phyloP scores from a whole-genome alignment of 2,888 invertebrate genomes.

The Plagiodera versicolora region DNA sequence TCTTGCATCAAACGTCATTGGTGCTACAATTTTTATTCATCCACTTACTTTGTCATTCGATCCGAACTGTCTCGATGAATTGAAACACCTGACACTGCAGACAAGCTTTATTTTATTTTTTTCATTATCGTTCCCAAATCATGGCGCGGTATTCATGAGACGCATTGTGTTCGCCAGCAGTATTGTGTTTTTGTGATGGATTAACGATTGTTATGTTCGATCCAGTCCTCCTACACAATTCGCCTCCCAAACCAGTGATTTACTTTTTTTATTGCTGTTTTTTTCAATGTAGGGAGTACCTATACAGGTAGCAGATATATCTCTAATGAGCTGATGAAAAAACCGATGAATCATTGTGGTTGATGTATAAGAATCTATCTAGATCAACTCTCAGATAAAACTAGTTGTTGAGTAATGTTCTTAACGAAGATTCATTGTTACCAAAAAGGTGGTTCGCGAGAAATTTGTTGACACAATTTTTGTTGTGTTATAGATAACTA shows the following conservation, averaged over 20 bases:
- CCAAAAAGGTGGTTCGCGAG: not conserved
- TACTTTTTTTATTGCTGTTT: not conserved
- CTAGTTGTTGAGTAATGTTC: not conserved
- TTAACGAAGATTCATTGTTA: no score
- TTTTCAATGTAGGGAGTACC: not conserved
- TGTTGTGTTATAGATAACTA: no score
- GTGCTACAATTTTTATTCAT: not conserved
- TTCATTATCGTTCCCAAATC: not conserved
- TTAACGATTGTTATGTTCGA: constrained; percentile 5
- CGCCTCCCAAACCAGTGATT: not conserved
- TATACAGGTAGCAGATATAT: not conserved
- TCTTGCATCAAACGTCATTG: not conserved
- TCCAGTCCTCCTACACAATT: not conserved
- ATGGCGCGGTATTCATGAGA: not conserved
- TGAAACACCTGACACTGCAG: no score
- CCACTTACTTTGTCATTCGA: no score
- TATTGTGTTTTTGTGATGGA: constrained; percentile 10
- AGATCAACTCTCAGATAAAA: not conserved
- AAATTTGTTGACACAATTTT: constrained; percentile 7
- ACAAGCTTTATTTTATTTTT: no score
- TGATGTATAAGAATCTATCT: not conserved
- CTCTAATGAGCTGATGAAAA: not conserved
- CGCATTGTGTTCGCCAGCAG: not conserved
- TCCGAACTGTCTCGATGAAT: no score
- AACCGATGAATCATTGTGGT: not conserved